Percentiles rank a stretch among this genome's conserved stretches.
phyloP scores from a whole-genome alignment of 2,797 vertebrate genomes.

The Tangara arthus region DNA sequence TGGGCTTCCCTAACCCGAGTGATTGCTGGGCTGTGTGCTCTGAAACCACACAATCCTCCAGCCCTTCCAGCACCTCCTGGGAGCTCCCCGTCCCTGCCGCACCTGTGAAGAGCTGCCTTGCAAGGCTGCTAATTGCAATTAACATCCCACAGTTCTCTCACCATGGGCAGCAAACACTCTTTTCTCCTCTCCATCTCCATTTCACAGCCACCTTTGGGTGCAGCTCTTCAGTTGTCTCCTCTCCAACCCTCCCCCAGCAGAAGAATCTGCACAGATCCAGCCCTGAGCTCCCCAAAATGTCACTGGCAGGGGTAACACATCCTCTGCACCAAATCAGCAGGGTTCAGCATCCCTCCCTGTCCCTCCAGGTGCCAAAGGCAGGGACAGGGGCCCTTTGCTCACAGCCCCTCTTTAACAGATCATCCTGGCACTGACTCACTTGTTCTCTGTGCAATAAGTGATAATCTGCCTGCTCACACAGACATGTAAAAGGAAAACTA shows the following conservation, averaged over 20 bases:
- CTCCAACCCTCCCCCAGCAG: neutral
- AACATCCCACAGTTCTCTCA: neutral
- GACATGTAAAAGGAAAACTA: conserved; percentile 28
- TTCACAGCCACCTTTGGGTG: neutral
- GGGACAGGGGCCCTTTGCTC: neutral
- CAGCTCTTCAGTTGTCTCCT: neutral
- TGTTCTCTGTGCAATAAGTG: neutral
- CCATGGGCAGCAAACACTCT: neutral
- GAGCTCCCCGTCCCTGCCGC: fast-evolving
- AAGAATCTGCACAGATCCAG: neutral
- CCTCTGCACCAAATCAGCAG: neutral
- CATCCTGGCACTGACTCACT: neutral
- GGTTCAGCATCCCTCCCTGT: neutral
- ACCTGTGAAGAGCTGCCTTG: neutral
- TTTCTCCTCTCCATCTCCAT: neutral
- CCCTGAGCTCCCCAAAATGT: neutral
- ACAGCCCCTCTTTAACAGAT: neutral
- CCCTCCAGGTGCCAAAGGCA: neutral
- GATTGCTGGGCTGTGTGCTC: neutral
- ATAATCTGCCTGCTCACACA: neutral
- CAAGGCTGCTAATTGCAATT: neutral
- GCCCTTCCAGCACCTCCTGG: neutral
- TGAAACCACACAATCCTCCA: neutral
- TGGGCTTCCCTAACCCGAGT: neutral
- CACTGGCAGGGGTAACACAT: neutral